Evolutionary conservation across 1,140 invertebrate genomes (phyloP), one percentile per base, ranked within the genome.

Genomic region (Eurosta solidaginis): DNA sequence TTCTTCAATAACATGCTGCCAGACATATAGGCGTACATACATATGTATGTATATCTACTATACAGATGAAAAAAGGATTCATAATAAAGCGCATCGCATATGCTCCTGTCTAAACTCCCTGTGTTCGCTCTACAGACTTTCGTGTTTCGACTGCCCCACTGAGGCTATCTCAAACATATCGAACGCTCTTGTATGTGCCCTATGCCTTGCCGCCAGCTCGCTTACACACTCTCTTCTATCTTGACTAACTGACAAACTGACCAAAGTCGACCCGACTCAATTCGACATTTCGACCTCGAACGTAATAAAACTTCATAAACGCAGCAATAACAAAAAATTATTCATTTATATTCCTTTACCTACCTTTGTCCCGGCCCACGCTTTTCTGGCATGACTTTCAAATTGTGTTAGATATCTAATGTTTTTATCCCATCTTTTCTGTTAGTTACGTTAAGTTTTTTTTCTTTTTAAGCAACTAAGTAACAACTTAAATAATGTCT

Each of bases 261-360:
- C 44, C 44, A 59, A 59, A n/a, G n/a, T 3, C 29, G 52, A 59
- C 12, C 52, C 29, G 12, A 36, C 22, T 59, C 52, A 59, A 59
- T 0, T 36, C 25, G 27, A 36, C 29, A 59, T 29, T 7, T 74
- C 27, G 74, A 76, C 74, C 74, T 76, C 29, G 2, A 50, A 40
- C 6, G 74, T 49, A 76, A 50, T 50, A 76, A 76, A 76, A 49
- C 45, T 50, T 50, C 74, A 76, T 76, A 76, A 76, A 49, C 45
- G 14, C 74, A 76, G n/a, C n/a, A n/a, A n/a, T n/a, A n/a, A 76
- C 6, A 49, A 47, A 9, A 76, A 76, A 20, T 47, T 9, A 40
- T 6, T 47, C 5, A 22, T 47, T 74, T 74, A 40, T 42, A 7
- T 47, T 44, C 22, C 20, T n/a, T 47, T n/a, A n/a, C n/a, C 17